phyloP scores from a whole-genome alignment of 1,140 invertebrate species.

The Helicoverpa armigera region DNA sequence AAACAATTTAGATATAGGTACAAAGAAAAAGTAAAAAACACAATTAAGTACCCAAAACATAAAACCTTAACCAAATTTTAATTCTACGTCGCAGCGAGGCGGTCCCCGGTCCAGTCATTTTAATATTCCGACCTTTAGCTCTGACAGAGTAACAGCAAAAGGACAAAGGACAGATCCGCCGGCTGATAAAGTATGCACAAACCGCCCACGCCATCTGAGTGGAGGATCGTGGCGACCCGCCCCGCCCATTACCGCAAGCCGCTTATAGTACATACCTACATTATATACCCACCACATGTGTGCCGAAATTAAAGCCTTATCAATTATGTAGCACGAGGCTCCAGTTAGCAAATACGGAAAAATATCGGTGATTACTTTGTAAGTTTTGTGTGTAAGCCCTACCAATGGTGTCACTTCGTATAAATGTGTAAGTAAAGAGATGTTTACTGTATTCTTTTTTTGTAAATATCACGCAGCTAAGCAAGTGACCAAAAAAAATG shows the following conservation, averaged over 20 bases:
- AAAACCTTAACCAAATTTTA: not conserved
- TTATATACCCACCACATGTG: conserved; percentile 12
- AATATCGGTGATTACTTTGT: conserved; percentile 1
- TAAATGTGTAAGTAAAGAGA: too few relatives aligned
- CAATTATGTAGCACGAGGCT: conserved; percentile 30
- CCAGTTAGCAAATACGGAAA: not conserved
- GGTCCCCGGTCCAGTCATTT: not conserved
- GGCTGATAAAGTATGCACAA: conserved; percentile 76
- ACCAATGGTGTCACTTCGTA: too few relatives aligned
- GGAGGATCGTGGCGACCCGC: conserved; percentile 69
- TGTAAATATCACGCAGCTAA: too few relatives aligned
- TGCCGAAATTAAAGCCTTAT: conserved; percentile 38
- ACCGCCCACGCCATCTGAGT: conserved; percentile 74
- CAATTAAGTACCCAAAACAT: not conserved
- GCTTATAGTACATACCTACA: conserved; percentile 60
- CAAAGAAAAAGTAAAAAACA: too few relatives aligned
- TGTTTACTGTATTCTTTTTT: too few relatives aligned
- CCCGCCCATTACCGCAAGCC: conserved; percentile 73
- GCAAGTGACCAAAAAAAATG: too few relatives aligned
- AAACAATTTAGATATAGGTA: too few relatives aligned
- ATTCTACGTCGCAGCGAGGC: not conserved
- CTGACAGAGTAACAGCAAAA: conserved; percentile 31
- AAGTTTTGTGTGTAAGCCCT: not conserved
- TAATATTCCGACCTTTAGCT: conserved; percentile 33
- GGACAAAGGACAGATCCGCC: conserved; percentile 62